These are phyloP conservation scores for Mus musculus DNA, from an alignment of 2,113 vertebrate species.

Conservation along the genomic window DNA sequence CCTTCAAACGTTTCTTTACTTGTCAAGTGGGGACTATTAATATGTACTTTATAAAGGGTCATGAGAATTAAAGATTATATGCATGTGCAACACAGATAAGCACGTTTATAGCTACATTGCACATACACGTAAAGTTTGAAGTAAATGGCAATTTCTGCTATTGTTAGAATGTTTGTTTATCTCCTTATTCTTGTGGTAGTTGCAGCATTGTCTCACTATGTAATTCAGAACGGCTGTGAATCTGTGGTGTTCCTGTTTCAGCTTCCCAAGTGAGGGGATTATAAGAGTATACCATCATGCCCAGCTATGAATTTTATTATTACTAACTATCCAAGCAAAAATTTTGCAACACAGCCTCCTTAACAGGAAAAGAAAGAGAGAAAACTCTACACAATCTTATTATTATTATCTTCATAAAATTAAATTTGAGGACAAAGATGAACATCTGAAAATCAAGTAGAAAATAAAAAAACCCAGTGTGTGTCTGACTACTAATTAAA, in stretches of 20 bases:
- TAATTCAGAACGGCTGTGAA: background rate
- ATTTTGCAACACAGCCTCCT: conserved; percentile 8
- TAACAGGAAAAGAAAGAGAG: background rate
- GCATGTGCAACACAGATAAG: background rate
- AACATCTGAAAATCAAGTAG: background rate
- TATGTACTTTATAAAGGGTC: background rate
- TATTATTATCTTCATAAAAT: background rate
- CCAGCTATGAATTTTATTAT: background rate
- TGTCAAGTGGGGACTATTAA: background rate
- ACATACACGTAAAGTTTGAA: background rate
- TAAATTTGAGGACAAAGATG: background rate
- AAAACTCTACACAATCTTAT: background rate
- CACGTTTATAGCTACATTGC: background rate
- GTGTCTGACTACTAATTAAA: background rate
- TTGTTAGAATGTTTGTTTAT: background rate
- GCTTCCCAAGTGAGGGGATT: background rate
- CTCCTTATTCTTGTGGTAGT: background rate
- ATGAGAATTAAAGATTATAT: background rate
- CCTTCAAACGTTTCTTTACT: background rate
- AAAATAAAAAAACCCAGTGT: background rate
- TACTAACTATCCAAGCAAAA: background rate
- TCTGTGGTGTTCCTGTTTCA: background rate
- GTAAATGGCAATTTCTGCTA: background rate
- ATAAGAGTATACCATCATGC: background rate
- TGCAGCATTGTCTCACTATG: background rate